Evolutionary conservation across 1,140 invertebrate genomes (phyloP), one percentile per base, ranked within the genome.

Genomic region (Liolophura sinensis): DNA sequence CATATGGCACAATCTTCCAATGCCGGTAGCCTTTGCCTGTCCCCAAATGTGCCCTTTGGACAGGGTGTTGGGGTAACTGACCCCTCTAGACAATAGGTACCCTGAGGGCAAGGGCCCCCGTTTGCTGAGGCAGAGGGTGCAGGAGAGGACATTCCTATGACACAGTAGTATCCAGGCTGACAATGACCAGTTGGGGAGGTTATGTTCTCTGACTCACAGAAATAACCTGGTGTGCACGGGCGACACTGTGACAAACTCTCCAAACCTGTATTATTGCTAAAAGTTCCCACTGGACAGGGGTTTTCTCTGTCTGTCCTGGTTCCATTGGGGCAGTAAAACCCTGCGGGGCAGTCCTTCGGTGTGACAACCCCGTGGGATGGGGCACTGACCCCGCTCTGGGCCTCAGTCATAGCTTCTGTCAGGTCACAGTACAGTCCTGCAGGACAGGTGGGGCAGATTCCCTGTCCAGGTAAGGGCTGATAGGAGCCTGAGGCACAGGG

Each of bases 281-380:
- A 82, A 16, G 78, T 82, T 56, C 81, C 81, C 20, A 78, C 69
- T n/a, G 78, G 78, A 65, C 80, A 80, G 12, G 80, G 75, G 54
- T 77, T 71, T 51, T 78, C 63, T 57, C 72, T 62, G 16, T 69
- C 69, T 18, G 78, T 81, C 63, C 70, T 60, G n/a, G 78, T 81
- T 18, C 77, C 77, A 49, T 78, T 77, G 12, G 76, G 78, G 62
- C 81, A 83, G 52, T 75, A 82, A 63, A 77, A 83, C 4, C 81
- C 81, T 54, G 80, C 74, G 24, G 77, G 78, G 58, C 81, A 83
- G 25, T 64, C 73, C 61, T 82, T 83, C 3, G 80, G 80, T 49
- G 73, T 82, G 11, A 81, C 79, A 14, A 83, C 81, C 24, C 81
- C 81, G 73, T 83, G 80, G 20, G 80, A 80, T 11, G 76, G 62